Percentiles rank a stretch among this genome's conserved stretches.
These are phyloP conservation scores for Creontiades dilutus DNA, from an alignment of 2,888 invertebrate species.

Conservation along the genomic window DNA sequence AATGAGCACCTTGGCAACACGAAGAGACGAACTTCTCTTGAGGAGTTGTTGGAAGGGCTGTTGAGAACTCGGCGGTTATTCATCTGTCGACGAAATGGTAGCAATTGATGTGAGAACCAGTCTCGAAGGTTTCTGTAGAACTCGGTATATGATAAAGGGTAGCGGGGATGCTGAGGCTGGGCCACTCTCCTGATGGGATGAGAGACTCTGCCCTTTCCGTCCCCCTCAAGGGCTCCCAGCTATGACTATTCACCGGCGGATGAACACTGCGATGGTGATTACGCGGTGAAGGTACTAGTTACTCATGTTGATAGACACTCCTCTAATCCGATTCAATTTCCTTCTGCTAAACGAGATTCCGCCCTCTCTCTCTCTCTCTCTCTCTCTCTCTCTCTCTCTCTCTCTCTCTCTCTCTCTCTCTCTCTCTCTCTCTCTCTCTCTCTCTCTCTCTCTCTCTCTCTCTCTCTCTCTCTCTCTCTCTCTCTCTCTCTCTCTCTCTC, in stretches of 20 bases:
- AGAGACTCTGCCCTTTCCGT: constrained; percentile 18
- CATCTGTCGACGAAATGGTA: background rate
- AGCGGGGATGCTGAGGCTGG: background rate
- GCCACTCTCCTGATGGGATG: constrained; percentile 14
- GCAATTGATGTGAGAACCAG: constrained; percentile 5
- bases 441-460: background rate
- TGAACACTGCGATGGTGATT: constrained; percentile 50
- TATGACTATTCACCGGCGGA: constrained; percentile 41
- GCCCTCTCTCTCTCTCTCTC: background rate
- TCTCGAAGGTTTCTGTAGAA: constrained; percentile 11
- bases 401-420: background rate
- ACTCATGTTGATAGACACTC: constrained; percentile 72
- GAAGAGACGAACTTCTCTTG: background rate
- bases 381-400: background rate
- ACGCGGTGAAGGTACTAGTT: constrained; percentile 63
- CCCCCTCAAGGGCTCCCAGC: background rate
- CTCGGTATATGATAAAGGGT: constrained; percentile 22
- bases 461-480: background rate
- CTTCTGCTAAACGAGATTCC: constrained; percentile 70
- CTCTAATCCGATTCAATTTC: constrained; percentile 72
- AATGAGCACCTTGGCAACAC: constrained; percentile 2
- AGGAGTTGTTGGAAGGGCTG: background rate
- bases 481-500: background rate
- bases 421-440: background rate
- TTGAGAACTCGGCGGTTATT: background rate